Evolutionary conservation across 2,888 invertebrate genomes (phyloP), one percentile per base, ranked within the genome.

Genomic region (Polymixis flavicincta): DNA sequence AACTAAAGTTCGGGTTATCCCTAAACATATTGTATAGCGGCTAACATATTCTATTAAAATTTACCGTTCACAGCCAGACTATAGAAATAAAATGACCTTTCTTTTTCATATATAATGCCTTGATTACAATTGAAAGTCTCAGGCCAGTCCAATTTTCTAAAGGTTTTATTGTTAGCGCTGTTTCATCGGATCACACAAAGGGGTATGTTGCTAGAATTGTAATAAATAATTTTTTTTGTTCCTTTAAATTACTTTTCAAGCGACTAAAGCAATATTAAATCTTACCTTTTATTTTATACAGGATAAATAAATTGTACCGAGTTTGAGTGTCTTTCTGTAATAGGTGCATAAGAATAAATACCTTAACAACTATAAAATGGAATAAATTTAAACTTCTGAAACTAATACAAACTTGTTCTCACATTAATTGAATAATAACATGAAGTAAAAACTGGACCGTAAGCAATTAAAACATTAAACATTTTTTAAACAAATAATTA

Each of bases 111-210:
- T 60, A 67, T 60, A 72, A 82, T 82, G 73, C 72, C 69, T 80
- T 84, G 81, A 80, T 83, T 84, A 83, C 67, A 73, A 82, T 74
- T 83, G 80, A 74, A 81, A 80, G 70, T 76, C 84, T 60, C 66
- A 61, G 72, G 42, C 70, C 68, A 72, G 70, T 61, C 63, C 75
- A 73, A 82, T 80, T 83, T 75, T 80, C 55, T 71, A 61, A 84
- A 80, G 75, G 72, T 68, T 67, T 69, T 75, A 72, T 82, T 84
- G 59, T 76, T 64, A 57, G 63, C 52, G 69, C 70, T 72, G 57
- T 65, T 68, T 76, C 81, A 65, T 60, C 25, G 55, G 52, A 73
- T 76, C 32, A 59, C 65, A 83, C 52, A 80, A 82, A 78, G 69
- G 54, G 63, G 69, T 67, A 68, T 71, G 52, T 67, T 70, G n/a